These are phyloP conservation scores for Miltochrista miniata DNA, from an alignment of 2,888 invertebrate species.

Conservation along the genomic window DNA sequence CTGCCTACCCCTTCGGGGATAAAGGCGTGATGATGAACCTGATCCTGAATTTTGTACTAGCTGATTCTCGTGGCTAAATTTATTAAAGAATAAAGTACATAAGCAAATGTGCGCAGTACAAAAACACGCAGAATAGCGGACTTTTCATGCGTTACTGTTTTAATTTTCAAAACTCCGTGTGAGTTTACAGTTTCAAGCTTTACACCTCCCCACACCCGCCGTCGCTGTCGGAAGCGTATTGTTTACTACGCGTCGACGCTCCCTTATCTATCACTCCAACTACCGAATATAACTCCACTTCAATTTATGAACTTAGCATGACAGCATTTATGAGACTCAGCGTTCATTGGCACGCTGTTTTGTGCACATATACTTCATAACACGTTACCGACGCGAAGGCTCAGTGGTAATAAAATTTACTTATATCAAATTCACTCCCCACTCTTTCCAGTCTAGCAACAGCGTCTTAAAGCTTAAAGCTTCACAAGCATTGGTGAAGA, in stretches of 20 bases:
- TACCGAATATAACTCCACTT: slow-evolving; percentile 23
- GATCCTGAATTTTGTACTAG: no score
- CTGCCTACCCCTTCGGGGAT: no score
- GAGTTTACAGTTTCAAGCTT: background rate
- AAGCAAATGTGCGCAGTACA: no score
- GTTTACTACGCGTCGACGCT: slow-evolving; percentile 25
- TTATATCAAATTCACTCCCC: no score
- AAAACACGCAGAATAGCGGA: background rate
- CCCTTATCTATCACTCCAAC: slow-evolving; percentile 37
- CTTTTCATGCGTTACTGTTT: background rate
- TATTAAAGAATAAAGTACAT: no score
- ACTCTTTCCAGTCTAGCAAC: no score
- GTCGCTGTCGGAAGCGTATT: slow-evolving; percentile 67
- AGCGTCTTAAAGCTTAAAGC: no score
- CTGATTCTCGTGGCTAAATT: no score
- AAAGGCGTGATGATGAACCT: no score
- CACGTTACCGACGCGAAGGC: no score
- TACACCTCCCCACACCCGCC: slow-evolving; percentile 27
- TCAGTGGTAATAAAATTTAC: no score
- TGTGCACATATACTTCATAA: background rate
- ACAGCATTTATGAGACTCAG: background rate
- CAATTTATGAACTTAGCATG: slow-evolving; percentile 18
- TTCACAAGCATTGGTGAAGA: no score
- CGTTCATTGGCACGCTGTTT: background rate
- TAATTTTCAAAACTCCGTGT: background rate